A percentile compares a stretch with the other conserved stretches of the same genome.
These are phyloP conservation scores for Campoplex nolae DNA, from an alignment of 2,888 invertebrate genomes.

Conservation along the genomic window DNA sequence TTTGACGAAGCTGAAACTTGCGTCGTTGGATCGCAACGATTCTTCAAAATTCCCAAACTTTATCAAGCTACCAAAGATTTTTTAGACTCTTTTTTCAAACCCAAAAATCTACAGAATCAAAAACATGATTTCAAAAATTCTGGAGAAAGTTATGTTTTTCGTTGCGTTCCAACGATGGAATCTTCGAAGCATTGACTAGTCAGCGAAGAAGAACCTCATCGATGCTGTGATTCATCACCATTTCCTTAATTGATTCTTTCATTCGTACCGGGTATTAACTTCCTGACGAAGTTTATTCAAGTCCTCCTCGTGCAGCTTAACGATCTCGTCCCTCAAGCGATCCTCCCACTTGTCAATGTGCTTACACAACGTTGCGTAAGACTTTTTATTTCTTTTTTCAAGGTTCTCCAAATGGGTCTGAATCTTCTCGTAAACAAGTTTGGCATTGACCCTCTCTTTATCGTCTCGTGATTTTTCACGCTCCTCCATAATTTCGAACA, in stretches of 20 bases:
- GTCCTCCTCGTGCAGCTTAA: conserved; percentile 67
- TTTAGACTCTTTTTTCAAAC: not conserved
- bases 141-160: not conserved
- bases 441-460: conserved; percentile 58
- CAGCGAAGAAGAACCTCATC: not conserved
- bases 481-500: conserved; percentile 59
- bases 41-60: not conserved
- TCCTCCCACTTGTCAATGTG: conserved; percentile 72
- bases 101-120: not conserved
- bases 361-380: conserved; percentile 68
- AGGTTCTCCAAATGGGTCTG: conserved; percentile 69
- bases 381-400: conserved; percentile 66
- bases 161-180: not conserved
- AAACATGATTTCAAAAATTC: not conserved
- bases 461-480: conserved; percentile 63
- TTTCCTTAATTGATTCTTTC: not conserved
- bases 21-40: not conserved
- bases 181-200: not conserved
- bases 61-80: not conserved
- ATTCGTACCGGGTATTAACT: conserved; percentile 65
- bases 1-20: not conserved
- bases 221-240: not conserved
- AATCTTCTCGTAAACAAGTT: conserved; percentile 69
- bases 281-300: conserved; percentile 66
- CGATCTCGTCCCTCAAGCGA: conserved; percentile 68